Evolutionary conservation across 2,888 invertebrate species (phyloP), one percentile per base, ranked within the genome.

Genomic region (Mimas tiliae): DNA sequence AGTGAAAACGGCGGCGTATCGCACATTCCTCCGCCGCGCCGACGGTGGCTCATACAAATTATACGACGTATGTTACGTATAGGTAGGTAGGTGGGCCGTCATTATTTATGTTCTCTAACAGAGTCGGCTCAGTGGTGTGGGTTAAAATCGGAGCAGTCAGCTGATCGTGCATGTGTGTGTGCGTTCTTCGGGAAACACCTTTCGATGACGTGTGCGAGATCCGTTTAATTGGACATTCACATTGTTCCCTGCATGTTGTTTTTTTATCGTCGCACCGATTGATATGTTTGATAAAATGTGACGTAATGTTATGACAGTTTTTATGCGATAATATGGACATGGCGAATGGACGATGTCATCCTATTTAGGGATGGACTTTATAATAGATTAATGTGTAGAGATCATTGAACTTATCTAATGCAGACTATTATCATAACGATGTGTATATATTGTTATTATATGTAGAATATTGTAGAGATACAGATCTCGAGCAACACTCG

Each of bases 31-130:
- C 85, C 80, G 84, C 76, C 81, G 88, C 80, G 83, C 76, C 81
- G 88, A 76, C 84, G 86, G 84, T 83, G 85, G 89, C 84, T 89
- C 88, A 88, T 90, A 93, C 93, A 91, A 91, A 93, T 93, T 91
- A 90, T 91, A 91, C 92, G 88, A 89, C 83, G 85, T 86, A 84
- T 89, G 88, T 88, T 91, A 90, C 87, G 90, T 91, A 89, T 91
- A 90, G 90, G 86, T 92, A 88, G 90, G 91, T 93, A 91, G 93
- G 90, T 91, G 89, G 91, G 91, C 87, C 89, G 91, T 93, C 93
- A 93, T 93, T 93, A 93, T 93, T 93, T 93, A 93, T 93, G 93
- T 92, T 93, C 92, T 92, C 92, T 92, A 92, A 92, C 93, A 91
- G n/a, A n/a, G 89, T 87, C 88, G 83, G 81, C 84, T 86, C 82